Evolutionary conservation across 2,888 invertebrate species (phyloP).

Genomic region (Malacosoma neustria): DNA sequence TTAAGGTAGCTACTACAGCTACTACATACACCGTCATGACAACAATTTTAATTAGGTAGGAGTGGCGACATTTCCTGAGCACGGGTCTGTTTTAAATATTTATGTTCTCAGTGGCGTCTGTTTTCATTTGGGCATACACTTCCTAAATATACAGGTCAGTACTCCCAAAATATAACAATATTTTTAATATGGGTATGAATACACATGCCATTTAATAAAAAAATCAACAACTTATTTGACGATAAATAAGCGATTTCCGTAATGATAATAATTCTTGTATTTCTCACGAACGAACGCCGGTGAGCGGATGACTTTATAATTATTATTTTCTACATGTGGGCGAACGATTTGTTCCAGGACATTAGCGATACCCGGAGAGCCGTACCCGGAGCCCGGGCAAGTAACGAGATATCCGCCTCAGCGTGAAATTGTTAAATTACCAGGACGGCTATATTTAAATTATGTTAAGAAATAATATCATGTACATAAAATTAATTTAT

Average conservation of each 20-base stretch:
- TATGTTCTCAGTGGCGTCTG: conserved; percentile 12
- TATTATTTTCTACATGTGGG: conserved; percentile 66
- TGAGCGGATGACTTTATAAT: conserved; percentile 54
- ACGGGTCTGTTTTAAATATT: conserved; percentile 17
- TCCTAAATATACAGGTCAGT: conserved; percentile 1
- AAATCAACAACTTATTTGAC: no score
- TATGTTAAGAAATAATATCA: conserved; percentile 20
- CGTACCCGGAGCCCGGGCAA: conserved; percentile 46
- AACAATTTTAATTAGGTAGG: conserved; percentile 24
- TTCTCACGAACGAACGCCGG: conserved; percentile 46
- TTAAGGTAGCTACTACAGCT: conserved; percentile 9
- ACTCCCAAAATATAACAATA: neutral
- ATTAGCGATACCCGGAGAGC: conserved; percentile 52
- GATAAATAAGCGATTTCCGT: conserved; percentile 45
- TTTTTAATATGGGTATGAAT: no score
- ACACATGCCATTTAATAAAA: no score
- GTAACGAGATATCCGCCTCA: conserved; percentile 60
- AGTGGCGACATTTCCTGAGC: conserved; percentile 17
- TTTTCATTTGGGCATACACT: conserved; percentile 2
- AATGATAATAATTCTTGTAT: conserved; percentile 12
- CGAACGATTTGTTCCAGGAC: conserved; percentile 56
- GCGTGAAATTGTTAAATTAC: conserved; percentile 71
- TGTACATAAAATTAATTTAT: conserved; percentile 8
- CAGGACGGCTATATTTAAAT: conserved; percentile 34
- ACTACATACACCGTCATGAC: conserved; percentile 16